Base-by-base conservation (phyloP, 2,888 invertebrate species). In the Phymatocera aterrima region DNA sequence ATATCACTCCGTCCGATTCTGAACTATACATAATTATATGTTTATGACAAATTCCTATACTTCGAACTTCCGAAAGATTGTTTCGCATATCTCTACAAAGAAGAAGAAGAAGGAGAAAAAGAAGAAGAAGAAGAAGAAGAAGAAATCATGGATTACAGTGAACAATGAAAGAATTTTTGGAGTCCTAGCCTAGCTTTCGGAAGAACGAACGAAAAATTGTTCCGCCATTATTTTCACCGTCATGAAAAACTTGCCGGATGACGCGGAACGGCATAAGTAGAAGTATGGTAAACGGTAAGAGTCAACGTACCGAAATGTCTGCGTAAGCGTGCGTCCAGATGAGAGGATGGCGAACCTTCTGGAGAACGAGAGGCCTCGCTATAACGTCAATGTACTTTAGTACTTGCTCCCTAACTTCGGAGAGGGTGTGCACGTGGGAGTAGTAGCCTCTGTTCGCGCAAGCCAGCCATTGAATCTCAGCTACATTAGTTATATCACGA, bases 241-340 rank as follows among this genome's bases (percentile, higher is more conserved):
- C 34, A 64, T 64, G 2, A 18, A n/a, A 18, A 8, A 0, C 37
- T 3, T 37, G 8, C 18, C 12, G 18, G 34, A 37, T 21, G 43
- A 46, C 43, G 1, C 43, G 24, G 28, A 6, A 12, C 15, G 54
- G 24, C 3, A 68, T 8, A 24, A 40, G 2, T 43, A 1, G 18
- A 8, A 34, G 15, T 31, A 34, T 28, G 24, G 31, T 18, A 51
- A 51, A 34, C 18, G n/a, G 1, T 3, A 15, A 31, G 31, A n/a
- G 31, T 24, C 51, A 18, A 83, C 90, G 91, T 91, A 97, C 97
- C 88, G 96, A 95, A 81, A 94, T 92, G 88, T 98, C 98, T 34
- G 96, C 95, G 88, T 98, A 98, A 10, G 97, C 96, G 85, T 98
- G 98, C 0, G 98, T 99, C 99, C 99, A 99, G 15, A 97, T 95